Conservation (phyloP, 2,888 invertebrate genomes). For the Hanleya hanleyi region DNA sequence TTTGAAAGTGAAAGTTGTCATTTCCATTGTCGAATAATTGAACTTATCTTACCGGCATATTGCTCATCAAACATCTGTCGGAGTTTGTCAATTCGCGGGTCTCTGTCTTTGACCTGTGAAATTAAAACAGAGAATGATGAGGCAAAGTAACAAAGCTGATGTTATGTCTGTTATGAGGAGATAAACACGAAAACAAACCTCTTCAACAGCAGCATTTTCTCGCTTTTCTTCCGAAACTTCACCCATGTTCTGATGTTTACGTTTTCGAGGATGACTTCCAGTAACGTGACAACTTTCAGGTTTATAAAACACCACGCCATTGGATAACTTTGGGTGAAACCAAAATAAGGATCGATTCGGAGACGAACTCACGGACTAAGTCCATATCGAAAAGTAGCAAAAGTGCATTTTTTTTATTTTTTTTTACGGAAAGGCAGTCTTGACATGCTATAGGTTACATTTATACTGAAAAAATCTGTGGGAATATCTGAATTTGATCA, state of each 20-base stretch:
- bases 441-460: too few species aligned
- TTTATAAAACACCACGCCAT: too few species aligned
- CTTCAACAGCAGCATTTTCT: not conserved
- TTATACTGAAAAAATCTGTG: too few species aligned
- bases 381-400: too few species aligned
- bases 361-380: too few species aligned
- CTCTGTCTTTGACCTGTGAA: conserved; percentile 38
- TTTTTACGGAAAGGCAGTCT: too few species aligned
- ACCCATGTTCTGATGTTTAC: conserved; percentile 1
- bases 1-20: too few species aligned
- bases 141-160: not conserved
- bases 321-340: too few species aligned
- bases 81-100: conserved; percentile 45
- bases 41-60: conserved; percentile 56
- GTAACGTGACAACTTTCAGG: conserved; percentile 12
- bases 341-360: too few species aligned
- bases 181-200: not conserved
- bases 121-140: not conserved
- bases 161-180: not conserved
- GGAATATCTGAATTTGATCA: too few species aligned
- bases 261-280: not conserved
- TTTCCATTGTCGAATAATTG: too few species aligned
- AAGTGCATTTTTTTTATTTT: too few species aligned
- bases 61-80: conserved; percentile 53
- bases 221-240: not conserved